Evolutionary conservation across 2,888 invertebrate genomes (phyloP).

Genomic region (Caenorhabditis plicata): DNA sequence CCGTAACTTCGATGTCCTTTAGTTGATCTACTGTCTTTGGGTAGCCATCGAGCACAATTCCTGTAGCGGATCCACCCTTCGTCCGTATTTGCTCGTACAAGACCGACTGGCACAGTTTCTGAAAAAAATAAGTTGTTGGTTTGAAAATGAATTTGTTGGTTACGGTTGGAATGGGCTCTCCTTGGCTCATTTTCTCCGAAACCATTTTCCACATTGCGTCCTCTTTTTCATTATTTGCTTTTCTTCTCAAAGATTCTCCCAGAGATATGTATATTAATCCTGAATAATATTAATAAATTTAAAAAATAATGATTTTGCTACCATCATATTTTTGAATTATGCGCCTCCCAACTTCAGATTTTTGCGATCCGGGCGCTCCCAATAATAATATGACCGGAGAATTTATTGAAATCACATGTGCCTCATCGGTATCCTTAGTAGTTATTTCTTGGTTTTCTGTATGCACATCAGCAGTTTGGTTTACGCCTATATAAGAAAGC

Average conservation of each 20-base stretch:
- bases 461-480: too few species aligned
- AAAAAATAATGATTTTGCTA: not conserved
- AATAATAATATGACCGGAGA: conserved; percentile 62
- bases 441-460: too few species aligned
- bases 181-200: conserved; percentile 63
- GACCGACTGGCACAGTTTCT: conserved; percentile 67
- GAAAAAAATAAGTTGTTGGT: conserved; percentile 12
- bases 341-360: conserved; percentile 53
- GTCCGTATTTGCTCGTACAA: conserved; percentile 64
- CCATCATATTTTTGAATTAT: conserved; percentile 65
- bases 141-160: not conserved
- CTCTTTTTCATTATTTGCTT: conserved; percentile 54
- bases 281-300: not conserved
- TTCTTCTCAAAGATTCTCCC: conserved; percentile 66
- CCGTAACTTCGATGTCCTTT: conserved; percentile 62
- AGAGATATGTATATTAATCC: conserved; percentile 48
- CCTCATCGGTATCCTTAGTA: too few species aligned
- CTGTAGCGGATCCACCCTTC: conserved; percentile 62
- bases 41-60: conserved; percentile 69
- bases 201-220: conserved; percentile 61
- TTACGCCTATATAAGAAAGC: too few species aligned
- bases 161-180: conserved; percentile 63
- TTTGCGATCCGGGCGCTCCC: conserved; percentile 65
- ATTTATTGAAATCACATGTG: too few species aligned
- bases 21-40: conserved; percentile 67